Evolutionary conservation across 2,113 vertebrate species (phyloP).

Genomic region (Euleptes europaea): DNA sequence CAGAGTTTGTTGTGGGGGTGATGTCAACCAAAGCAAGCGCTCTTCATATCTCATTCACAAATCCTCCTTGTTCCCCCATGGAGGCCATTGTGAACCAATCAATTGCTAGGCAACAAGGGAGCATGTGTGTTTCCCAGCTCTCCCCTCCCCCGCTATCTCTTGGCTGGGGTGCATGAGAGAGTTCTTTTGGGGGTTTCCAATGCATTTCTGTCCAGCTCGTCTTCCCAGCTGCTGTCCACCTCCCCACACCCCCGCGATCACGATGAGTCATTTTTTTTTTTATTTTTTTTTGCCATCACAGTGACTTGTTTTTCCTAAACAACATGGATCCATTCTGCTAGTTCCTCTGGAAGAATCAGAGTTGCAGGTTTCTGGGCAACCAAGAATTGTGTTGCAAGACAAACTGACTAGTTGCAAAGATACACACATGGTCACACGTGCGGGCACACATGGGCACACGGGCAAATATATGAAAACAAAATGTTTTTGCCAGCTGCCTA

Average conservation of each 20-base stretch:
- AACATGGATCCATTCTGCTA: slow-evolving; percentile 56
- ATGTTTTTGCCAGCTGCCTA: no score
- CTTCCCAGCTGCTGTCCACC: slow-evolving; percentile 66
- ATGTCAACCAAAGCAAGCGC: neutral
- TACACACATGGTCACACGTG: neutral
- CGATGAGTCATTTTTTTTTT: slow-evolving; percentile 78
- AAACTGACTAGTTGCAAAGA: neutral
- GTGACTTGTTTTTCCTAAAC: slow-evolving; percentile 67
- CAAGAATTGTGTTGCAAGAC: slow-evolving; percentile 3
- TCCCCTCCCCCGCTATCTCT: slow-evolving; percentile 41
- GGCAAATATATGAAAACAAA: no score
- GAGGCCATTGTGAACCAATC: slow-evolving; percentile 70
- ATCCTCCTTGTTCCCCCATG: slow-evolving; percentile 43
- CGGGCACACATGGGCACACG: neutral
- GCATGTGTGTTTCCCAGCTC: slow-evolving; percentile 5
- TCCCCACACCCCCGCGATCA: slow-evolving; percentile 22
- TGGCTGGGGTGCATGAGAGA: slow-evolving; percentile 17
- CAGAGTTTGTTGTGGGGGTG: neutral
- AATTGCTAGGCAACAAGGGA: slow-evolving; percentile 59
- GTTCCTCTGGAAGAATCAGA: slow-evolving; percentile 47
- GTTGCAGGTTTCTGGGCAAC: slow-evolving; percentile 61
- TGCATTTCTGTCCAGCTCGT: slow-evolving; percentile 52
- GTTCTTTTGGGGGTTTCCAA: slow-evolving; percentile 45
- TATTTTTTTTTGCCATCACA: slow-evolving; percentile 64
- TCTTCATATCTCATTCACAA: slow-evolving; percentile 75